Percentiles rank a stretch among this genome's conserved stretches.
These are phyloP conservation scores for Gastracanthus pulcherrimus DNA, from an alignment of 2,888 invertebrate genomes.

Conservation along the genomic window DNA sequence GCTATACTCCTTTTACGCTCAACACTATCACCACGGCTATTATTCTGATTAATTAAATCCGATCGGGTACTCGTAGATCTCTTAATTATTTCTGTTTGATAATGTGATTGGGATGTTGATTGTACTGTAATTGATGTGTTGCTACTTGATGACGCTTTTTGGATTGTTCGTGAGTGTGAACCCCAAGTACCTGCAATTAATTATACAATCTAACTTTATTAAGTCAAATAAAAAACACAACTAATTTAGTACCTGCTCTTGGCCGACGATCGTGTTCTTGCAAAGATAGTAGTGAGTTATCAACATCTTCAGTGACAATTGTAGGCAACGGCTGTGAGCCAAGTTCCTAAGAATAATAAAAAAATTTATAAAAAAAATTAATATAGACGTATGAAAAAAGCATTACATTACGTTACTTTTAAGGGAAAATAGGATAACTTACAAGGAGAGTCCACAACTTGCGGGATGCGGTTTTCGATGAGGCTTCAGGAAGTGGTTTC, in stretches of 20 bases:
- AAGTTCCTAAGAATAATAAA: slow-evolving; percentile 78
- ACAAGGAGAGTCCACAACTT: too few relatives aligned
- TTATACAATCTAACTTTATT: background rate
- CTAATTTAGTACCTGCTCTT: slow-evolving; percentile 81
- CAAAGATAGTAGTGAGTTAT: slow-evolving; percentile 74
- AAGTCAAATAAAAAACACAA: too few relatives aligned
- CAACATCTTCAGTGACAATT: slow-evolving; percentile 79
- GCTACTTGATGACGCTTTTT: slow-evolving; percentile 66
- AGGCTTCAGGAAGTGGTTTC: too few relatives aligned
- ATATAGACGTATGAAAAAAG: background rate
- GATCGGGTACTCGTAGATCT: slow-evolving; percentile 75
- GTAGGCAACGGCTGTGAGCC: slow-evolving; percentile 83
- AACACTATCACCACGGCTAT: slow-evolving; percentile 73
- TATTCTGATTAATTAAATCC: slow-evolving; percentile 74
- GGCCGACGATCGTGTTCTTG: slow-evolving; percentile 77
- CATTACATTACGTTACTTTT: too few relatives aligned
- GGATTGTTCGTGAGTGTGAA: slow-evolving; percentile 71
- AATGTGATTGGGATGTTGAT: slow-evolving; percentile 72
- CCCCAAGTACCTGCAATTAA: slow-evolving; percentile 72
- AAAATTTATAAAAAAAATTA: background rate
- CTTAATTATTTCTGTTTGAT: slow-evolving; percentile 67
- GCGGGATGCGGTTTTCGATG: too few relatives aligned
- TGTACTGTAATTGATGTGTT: slow-evolving; percentile 74
- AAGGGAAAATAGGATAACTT: too few relatives aligned
- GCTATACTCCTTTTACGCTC: slow-evolving; percentile 71